These are phyloP conservation scores for Coremacera marginata DNA, from an alignment of 2,888 invertebrate species.

Conservation along the genomic window DNA sequence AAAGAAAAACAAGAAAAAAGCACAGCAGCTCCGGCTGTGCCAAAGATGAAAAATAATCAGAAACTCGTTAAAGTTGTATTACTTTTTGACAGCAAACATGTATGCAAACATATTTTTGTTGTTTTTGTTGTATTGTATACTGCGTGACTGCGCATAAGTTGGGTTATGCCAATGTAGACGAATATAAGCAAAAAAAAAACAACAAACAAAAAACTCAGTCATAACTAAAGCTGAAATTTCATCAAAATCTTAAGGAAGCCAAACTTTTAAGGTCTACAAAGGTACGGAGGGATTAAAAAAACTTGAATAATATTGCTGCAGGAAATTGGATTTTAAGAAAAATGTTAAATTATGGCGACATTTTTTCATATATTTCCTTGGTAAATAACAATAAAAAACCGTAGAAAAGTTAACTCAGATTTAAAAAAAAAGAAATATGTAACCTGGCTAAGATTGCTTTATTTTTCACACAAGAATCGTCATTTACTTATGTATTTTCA, in stretches of 20 bases:
- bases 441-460: too few species aligned
- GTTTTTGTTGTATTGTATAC: background rate
- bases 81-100: background rate
- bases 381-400: too few species aligned
- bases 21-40: background rate
- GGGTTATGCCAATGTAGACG: background rate
- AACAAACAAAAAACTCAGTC: background rate
- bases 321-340: background rate
- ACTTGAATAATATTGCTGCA: background rate
- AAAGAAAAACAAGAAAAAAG: background rate
- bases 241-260: background rate
- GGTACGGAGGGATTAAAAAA: background rate
- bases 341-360: background rate
- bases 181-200: background rate
- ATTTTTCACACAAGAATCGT: too few species aligned
- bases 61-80: slow-evolving; percentile 24
- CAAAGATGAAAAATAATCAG: background rate
- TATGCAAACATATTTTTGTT: background rate
- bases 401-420: too few species aligned
- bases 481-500: too few species aligned
- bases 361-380: background rate
- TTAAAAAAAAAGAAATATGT: too few species aligned
- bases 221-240: background rate
- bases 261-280: background rate
- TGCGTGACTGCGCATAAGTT: background rate